phyloP scores from a whole-genome alignment of 2,888 invertebrate species.

The Andrena dorsata region DNA sequence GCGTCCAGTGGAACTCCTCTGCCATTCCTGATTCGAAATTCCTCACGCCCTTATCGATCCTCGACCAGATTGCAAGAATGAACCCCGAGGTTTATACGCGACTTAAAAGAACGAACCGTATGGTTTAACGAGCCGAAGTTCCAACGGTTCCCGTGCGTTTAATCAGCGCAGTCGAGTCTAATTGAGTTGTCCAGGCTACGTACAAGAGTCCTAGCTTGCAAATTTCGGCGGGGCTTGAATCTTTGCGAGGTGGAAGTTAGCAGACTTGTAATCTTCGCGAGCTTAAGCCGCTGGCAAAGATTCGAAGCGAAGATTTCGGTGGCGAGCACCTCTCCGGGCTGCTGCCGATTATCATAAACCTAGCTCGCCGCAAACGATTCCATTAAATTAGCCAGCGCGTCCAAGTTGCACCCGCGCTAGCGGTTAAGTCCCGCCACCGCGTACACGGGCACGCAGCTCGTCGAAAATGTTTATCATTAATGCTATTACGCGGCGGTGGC shows the following conservation, averaged over 20 bases:
- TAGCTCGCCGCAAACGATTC: slow-evolving; percentile 54
- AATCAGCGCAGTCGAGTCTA: not conserved
- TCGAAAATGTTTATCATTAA: slow-evolving; percentile 68
- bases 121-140: not conserved
- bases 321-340: slow-evolving; percentile 1
- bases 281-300: slow-evolving; percentile 2
- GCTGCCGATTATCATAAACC: slow-evolving; percentile 55
- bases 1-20: slow-evolving; percentile 5
- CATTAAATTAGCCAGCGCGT: slow-evolving; percentile 52
- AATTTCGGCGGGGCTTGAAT: not conserved
- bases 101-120: not conserved
- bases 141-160: not conserved
- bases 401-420: slow-evolving; percentile 32
- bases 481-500: slow-evolving; percentile 45
- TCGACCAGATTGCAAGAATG: not conserved
- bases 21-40: slow-evolving; percentile 18
- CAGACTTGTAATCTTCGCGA: not conserved
- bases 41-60: slow-evolving; percentile 3
- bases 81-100: not conserved
- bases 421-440: slow-evolving; percentile 30
- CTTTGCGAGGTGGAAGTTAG: not conserved
- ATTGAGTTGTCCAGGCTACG: not conserved
- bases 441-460: slow-evolving; percentile 37
- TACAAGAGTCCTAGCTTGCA: not conserved
- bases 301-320: not conserved